Base-by-base conservation (phyloP, 2,113 vertebrate genomes). In the Pogonocichla stellata region DNA sequence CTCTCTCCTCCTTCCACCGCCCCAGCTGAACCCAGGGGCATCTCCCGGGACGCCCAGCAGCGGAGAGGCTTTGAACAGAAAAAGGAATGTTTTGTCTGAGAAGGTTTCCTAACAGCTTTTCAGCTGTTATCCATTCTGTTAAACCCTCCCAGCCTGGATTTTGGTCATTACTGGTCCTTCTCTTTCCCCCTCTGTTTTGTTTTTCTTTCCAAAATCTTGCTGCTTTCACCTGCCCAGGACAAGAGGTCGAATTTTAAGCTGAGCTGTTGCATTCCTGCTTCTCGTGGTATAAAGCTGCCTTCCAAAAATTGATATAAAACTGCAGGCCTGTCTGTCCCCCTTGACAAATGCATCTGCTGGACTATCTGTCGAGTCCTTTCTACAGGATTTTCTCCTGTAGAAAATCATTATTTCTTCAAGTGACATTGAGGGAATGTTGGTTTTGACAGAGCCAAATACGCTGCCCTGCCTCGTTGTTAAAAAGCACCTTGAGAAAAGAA, bases 351-450 rank as follows among this genome's bases (percentile, higher is more conserved):
- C 25, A 36, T 74, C 86, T 92, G 24, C 86, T 88, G 67, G 56
- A 34, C 67, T 94, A 75, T 88, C 75, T 71, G 64, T 90, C 0
- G 43, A 90, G 70, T 54, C 40, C 47, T 84, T 87, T 81, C 78
- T 38, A 26, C 69, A 62, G 56, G 43, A 65, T 92, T 90, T 86
- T 91, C 74, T 92, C 58, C 65, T 85, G 65, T 69, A 91, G 90
- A 73, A 95, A 93, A 84, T 95, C 6, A 5, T 90, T 93, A 80
- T 91, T 92, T 95, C 82, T 90, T 80, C 87, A 73, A 92, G 86
- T 92, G 78, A 90, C 3, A 9, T 80, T 88, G 90, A 85, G 50
- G 45, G 66, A 85, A 86, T 31, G 51, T 34, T 86, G 90, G 60
- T 51, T 95, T 94, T 95, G 94, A 78, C 88, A 91, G 75, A 80